Conservation (phyloP, 2,888 invertebrate genomes). For the Temnothorax rugatulus region DNA sequence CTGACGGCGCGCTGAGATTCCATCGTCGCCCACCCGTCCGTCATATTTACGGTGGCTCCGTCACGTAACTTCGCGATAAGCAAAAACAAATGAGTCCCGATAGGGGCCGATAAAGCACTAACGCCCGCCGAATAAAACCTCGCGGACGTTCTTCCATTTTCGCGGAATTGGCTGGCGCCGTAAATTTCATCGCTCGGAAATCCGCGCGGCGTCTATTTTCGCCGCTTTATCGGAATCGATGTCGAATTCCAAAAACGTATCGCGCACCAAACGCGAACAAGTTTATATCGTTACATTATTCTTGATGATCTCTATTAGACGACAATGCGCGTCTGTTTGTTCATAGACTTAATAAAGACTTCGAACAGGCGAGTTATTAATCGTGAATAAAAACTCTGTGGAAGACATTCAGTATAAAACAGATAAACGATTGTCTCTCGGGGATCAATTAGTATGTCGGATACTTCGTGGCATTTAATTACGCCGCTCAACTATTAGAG, state of each 20-base stretch:
- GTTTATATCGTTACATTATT: slow-evolving; percentile 18
- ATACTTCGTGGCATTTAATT: slow-evolving; percentile 14
- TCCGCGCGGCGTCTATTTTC: slow-evolving; percentile 68
- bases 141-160: slow-evolving; percentile 76
- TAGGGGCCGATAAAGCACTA: slow-evolving; percentile 74
- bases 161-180: slow-evolving; percentile 72
- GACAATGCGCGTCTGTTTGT: slow-evolving; percentile 13
- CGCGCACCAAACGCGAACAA: neutral
- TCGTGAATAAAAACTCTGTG: neutral
- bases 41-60: slow-evolving; percentile 81
- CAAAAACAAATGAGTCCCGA: slow-evolving; percentile 84
- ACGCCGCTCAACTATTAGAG: neutral
- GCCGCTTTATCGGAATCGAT: slow-evolving; percentile 68
- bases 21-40: slow-evolving; percentile 79
- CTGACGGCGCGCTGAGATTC: slow-evolving; percentile 74
- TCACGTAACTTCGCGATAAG: slow-evolving; percentile 80
- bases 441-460: slow-evolving; percentile 7
- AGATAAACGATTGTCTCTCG: neutral
- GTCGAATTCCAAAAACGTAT: slow-evolving; percentile 45
- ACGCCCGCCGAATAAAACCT: slow-evolving; percentile 72
- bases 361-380: neutral
- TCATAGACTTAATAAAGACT: neutral
- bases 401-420: neutral
- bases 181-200: slow-evolving; percentile 70
- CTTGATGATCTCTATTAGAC: neutral